Evolutionary conservation across 2,888 invertebrate species (phyloP).

Genomic region (Brachylomia viminalis): DNA sequence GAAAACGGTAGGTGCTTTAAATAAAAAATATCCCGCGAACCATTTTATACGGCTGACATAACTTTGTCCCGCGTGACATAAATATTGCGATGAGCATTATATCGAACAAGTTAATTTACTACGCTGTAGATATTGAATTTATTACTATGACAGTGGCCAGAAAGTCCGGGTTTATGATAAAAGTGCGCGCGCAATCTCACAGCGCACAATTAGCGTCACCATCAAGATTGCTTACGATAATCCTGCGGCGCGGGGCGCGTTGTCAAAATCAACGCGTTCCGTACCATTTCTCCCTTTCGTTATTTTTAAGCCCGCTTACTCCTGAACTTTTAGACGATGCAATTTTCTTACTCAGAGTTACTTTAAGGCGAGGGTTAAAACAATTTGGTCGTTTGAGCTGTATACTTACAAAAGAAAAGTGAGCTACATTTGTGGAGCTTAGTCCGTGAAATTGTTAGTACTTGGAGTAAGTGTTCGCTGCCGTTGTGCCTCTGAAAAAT

Average conservation of each 20-base stretch:
- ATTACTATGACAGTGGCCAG: slow-evolving; percentile 62
- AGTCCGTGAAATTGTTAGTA: slow-evolving; percentile 51
- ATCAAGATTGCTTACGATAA: slow-evolving; percentile 81
- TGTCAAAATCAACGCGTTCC: slow-evolving; percentile 54
- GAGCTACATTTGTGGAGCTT: slow-evolving; percentile 51
- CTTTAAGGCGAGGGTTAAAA: slow-evolving; percentile 57
- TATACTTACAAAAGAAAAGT: slow-evolving; percentile 51
- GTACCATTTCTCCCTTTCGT: slow-evolving; percentile 36
- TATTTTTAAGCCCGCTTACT: slow-evolving; percentile 49
- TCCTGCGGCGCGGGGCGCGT: slow-evolving; percentile 61
- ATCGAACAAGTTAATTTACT: slow-evolving; percentile 75
- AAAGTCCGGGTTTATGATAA: slow-evolving; percentile 52
- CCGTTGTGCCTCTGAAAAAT: slow-evolving; percentile 25
- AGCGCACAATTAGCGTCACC: slow-evolving; percentile 81
- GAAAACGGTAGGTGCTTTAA: no score
- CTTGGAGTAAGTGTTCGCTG: slow-evolving; percentile 41
- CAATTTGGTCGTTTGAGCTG: slow-evolving; percentile 60
- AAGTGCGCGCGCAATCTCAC: slow-evolving; percentile 57
- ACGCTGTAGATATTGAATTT: slow-evolving; percentile 68
- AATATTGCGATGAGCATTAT: slow-evolving; percentile 72
- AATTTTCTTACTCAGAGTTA: slow-evolving; percentile 56
- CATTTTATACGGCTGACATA: slow-evolving; percentile 53
- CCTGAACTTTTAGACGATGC: slow-evolving; percentile 47
- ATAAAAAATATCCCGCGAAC: slow-evolving; percentile 32
- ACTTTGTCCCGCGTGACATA: slow-evolving; percentile 44